A percentile compares a stretch with the other conserved stretches of the same genome.
Evolutionary conservation across 2,888 invertebrate species (phyloP).

Genomic region (Epistrophe eligans): DNA sequence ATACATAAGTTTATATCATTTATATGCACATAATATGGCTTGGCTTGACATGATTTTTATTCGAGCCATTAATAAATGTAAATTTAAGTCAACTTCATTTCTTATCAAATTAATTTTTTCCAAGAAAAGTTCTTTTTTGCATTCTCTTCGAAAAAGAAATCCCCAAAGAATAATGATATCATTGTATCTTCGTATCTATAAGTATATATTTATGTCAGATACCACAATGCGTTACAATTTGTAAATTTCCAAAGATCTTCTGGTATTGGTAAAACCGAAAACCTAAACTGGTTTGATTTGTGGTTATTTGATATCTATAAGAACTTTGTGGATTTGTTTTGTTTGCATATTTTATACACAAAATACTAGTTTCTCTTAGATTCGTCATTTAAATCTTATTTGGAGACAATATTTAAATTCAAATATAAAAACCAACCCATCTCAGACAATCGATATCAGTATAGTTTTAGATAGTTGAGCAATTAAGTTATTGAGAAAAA

Average conservation of each 20-base stretch:
- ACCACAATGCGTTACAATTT: neutral
- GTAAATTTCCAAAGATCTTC: slow-evolving; percentile 33
- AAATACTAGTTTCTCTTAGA: slow-evolving; percentile 29
- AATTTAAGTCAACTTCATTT: neutral
- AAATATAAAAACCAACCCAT: slow-evolving; percentile 22
- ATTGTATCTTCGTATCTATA: neutral
- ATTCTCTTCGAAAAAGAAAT: neutral
- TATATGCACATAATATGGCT: too few relatives aligned
- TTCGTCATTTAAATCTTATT: neutral
- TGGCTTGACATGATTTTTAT: neutral
- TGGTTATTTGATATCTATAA: neutral
- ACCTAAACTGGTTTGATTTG: slow-evolving; percentile 30
- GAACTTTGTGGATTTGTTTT: slow-evolving; percentile 10
- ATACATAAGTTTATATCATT: too few relatives aligned
- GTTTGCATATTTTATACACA: slow-evolving; percentile 8
- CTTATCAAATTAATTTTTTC: neutral
- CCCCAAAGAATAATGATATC: slow-evolving; percentile 4
- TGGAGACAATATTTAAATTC: neutral
- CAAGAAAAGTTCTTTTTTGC: neutral
- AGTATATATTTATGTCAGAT: neutral
- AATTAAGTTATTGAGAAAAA: slow-evolving; percentile 1
- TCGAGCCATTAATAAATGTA: neutral
- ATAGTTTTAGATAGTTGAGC: slow-evolving; percentile 12
- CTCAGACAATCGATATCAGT: slow-evolving; percentile 7
- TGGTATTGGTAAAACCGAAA: slow-evolving; percentile 16